Base-by-base conservation (phyloP, 2,888 invertebrate species). In the Cacoxenus indagator region DNA sequence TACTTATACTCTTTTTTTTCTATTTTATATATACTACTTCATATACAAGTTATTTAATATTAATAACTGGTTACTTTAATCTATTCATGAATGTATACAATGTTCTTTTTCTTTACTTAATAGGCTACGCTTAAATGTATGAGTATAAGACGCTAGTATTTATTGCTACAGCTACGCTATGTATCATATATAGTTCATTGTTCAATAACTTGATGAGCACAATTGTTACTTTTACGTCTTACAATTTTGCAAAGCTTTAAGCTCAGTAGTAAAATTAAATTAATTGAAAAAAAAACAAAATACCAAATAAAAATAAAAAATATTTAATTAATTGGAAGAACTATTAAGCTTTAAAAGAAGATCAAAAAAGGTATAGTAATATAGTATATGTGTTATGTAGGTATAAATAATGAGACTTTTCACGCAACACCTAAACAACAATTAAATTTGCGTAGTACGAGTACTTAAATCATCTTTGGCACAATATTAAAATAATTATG, bases 91-190 rank as follows among this genome's bases (percentile, higher is more conserved):
- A 31, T 8, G 31, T 31, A 31, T 31, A 17, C 4, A 29, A 67
- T 61, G 46, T 64, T 26, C 22, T 64, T 27, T 57, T 24, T 27
- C 11, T 57, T 46, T 68, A 29, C 51, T 67, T 66, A 14, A 3
- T 73, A 74, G 68, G 67, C 73, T 69, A 69, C 65, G 24, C 73
- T 5, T 55, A 37, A 31, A 27, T 61, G 46, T 68, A 68, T 26
- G 19, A 61, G 55, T 45, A 17, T 48, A 8, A 19, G 9, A 51
- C 22, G 55, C 51, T 37, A 55, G 31, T 51, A 51, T 65, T n/a
- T 54, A 65, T 26, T 31, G 19, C 26, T 54, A 65, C 54, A 55
- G 31, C n/a, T 54, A 26, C 37, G 70, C 66, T 26, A 71, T 51
- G 62, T 70, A 70, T 70, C 70, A 70, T 67, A 66, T 72, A n/a